Evolutionary conservation across 2,888 invertebrate species (phyloP), one percentile per base, ranked within the genome.

Genomic region (Dicranocentrus wangi): DNA sequence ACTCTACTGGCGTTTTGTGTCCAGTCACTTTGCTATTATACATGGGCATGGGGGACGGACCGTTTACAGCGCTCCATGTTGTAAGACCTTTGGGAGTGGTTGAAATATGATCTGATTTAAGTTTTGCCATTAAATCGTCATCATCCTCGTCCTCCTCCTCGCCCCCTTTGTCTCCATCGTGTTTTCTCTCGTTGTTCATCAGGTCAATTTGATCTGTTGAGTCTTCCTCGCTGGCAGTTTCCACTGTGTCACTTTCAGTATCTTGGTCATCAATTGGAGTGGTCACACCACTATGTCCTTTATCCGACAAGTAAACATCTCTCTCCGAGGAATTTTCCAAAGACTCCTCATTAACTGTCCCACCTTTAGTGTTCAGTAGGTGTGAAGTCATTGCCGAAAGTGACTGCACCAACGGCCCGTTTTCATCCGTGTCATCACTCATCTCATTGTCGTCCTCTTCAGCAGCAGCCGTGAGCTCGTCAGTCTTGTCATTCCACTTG

Each of bases 81-180:
- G 85, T 85, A 51, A 86, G 61, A 21, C 85, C 86, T 70, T 86
- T 86, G 7, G 86, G 86, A 8, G 86, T 85, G 25, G 86, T 84
- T 43, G 85, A 68, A 53, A 68, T 63, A 17, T 73, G 78, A 47
- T 84, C 84, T 15, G 84, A 84, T 70, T 82, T 82, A 43, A 73
- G 71, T 39, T 82, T 78, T 21, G 73, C 42, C 8, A 70, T 32
- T 21, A 73, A 28, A 47, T 72, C 65, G 15, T 82, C 82, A 0
- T 81, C 82, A 10, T 70, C 75, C 42, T 55, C 73, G 0, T 61
- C 71, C 0, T 70, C 65, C 42, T 72, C 73, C 15, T 39, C 32
- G 42, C 61, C 68, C 5, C 77, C 81, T 7, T 81, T 72, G 15
- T 69, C 60, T 1, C 63, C 75, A n/a, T 51, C 68, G 68, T 39